phyloP scores from a whole-genome alignment of 2,797 vertebrate genomes.

The Leptodactylus fallax region DNA sequence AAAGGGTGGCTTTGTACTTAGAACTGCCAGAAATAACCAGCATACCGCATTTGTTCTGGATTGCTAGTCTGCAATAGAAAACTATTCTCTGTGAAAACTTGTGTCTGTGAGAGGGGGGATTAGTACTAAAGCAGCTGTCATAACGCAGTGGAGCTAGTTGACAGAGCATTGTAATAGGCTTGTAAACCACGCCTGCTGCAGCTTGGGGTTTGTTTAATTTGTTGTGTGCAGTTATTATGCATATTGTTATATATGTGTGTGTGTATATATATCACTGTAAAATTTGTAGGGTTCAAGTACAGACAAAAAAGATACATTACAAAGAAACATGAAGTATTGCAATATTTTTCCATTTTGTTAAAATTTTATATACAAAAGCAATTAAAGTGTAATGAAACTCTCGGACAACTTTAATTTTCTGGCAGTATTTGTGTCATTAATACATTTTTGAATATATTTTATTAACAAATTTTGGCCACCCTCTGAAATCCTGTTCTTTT shows the following conservation, averaged over 20 bases:
- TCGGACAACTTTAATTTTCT: no score
- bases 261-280: no score
- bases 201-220: background rate
- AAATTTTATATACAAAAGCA: no score
- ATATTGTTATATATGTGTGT: background rate
- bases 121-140: constrained; percentile 55
- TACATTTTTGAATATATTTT: no score
- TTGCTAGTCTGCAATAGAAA: constrained; percentile 50
- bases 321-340: no score
- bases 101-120: constrained; percentile 25
- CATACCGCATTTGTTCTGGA: constrained; percentile 56
- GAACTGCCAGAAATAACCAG: constrained; percentile 50
- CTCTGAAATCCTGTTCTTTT: no score
- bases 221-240: background rate
- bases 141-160: constrained; percentile 55
- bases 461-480: no score
- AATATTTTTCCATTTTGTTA: background rate
- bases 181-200: background rate
- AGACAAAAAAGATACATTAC: no score
- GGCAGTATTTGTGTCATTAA: no score
- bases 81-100: constrained; percentile 41
- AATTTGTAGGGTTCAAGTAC: no score
- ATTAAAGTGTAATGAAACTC: no score
- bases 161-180: constrained; percentile 60
- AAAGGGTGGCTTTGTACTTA: constrained; percentile 49